These are phyloP conservation scores for Phengaris arion DNA, from an alignment of 2,888 invertebrate genomes.

Conservation along the genomic window DNA sequence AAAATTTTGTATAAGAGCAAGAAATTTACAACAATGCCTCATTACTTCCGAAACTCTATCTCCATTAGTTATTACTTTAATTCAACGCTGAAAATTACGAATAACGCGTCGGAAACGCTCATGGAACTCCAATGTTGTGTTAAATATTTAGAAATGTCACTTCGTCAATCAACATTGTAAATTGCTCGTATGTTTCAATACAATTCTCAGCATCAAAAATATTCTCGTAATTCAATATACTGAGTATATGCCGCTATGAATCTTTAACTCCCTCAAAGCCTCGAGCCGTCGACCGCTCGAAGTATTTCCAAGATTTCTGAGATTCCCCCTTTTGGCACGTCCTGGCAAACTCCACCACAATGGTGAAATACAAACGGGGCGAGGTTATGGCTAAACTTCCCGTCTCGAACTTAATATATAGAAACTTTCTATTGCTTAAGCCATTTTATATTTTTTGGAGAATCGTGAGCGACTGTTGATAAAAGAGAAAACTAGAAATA, in stretches of 20 bases:
- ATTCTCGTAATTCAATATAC: neutral
- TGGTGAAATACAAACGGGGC: slow-evolving; percentile 42
- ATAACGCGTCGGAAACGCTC: too few relatives aligned
- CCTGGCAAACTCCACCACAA: slow-evolving; percentile 46
- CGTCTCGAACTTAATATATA: slow-evolving; percentile 9
- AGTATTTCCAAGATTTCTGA: slow-evolving; percentile 38
- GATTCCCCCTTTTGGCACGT: slow-evolving; percentile 37
- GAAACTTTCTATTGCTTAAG: slow-evolving; percentile 12
- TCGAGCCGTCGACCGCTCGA: slow-evolving; percentile 14
- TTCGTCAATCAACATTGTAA: too few relatives aligned
- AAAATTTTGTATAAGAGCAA: too few relatives aligned
- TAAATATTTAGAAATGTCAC: too few relatives aligned
- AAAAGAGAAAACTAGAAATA: neutral
- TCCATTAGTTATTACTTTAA: too few relatives aligned
- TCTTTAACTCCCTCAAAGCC: slow-evolving; percentile 6
- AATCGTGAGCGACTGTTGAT: neutral
- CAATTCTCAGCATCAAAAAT: neutral
- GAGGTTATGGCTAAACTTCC: slow-evolving; percentile 42
- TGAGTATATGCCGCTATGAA: neutral
- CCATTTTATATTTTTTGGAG: neutral
- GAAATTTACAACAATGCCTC: too few relatives aligned
- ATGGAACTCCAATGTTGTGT: too few relatives aligned
- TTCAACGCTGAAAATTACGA: too few relatives aligned
- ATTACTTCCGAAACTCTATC: too few relatives aligned
- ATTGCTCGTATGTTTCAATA: too few relatives aligned